Base-by-base conservation (phyloP, 2,113 vertebrate genomes). In the Cisticola juncidis region DNA sequence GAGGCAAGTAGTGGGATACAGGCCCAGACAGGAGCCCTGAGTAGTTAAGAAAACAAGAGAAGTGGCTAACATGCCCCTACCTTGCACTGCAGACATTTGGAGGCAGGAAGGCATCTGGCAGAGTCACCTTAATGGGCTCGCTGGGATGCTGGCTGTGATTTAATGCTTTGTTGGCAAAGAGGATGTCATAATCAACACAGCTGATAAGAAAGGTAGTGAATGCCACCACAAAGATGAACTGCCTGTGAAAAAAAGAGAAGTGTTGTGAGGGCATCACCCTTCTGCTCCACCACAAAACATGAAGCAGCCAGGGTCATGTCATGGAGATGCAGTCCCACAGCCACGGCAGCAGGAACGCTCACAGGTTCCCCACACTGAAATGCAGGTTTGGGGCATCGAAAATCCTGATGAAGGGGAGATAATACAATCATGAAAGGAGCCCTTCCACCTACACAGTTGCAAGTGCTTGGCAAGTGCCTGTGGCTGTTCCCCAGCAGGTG, bases 191-290 rank as follows among this genome's bases (percentile, higher is more conserved):
- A 97, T 99, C 99, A 74, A 99, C 99, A 25, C 99, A 99, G 98
- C 99, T 99, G 73, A 99, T 98, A 35, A 99, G 98, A 97, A 99
- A 99, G 13, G 99, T 99, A 29, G 99, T 99, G 92, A 99, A 99
- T 12, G 99, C 98, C 84, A 99, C 99, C 95, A 99, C 99, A 95
- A 99, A 99, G 94, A 99, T 98, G 98, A 99, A 97, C 97, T 99
- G 99, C 98, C 99, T 99, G 97, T 71, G 88, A 50, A 56, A 62
- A 62, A 70, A 94, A 42, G 28, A 94, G 19, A 83, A 54, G 13
- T 26, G 28, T 9, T 9, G 0, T 92, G 28, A 96, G 29, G 26
- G 40, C 68, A 56, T 47, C 5, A 5, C 22, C 24, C 36, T 60
- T 73, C 61, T 42, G 45, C 53, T 47, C 9, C 10, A 24, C 42